Conservation (phyloP, 2,797 vertebrate genomes). For the Dendrocincla fuliginosa region DNA sequence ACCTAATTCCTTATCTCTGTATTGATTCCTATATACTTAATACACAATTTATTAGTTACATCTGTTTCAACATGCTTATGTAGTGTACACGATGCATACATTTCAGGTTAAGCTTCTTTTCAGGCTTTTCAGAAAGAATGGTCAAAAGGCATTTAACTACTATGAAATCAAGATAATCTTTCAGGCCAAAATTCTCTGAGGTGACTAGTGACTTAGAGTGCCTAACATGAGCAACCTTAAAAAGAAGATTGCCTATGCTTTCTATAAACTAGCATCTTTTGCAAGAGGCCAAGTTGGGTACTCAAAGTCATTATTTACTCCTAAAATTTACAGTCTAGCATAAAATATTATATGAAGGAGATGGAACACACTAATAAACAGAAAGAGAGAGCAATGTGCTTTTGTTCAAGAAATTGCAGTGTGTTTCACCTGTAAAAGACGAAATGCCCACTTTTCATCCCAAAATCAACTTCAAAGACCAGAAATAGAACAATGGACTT, state of each 20-base stretch:
- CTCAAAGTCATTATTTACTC: neutral
- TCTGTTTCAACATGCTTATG: constrained; percentile 11
- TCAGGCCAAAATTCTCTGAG: neutral
- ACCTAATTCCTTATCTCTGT: constrained; percentile 43
- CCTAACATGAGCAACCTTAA: neutral
- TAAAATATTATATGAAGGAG: neutral
- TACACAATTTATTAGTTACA: constrained; percentile 42
- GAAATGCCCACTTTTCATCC: neutral
- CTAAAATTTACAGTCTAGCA: neutral
- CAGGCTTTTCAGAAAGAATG: neutral
- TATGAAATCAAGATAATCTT: neutral
- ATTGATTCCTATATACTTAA: constrained; percentile 26
- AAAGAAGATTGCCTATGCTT: neutral
- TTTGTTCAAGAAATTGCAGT: neutral
- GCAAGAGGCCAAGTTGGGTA: neutral
- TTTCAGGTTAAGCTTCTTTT: neutral
- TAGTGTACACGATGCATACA: neutral
- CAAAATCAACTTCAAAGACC: neutral
- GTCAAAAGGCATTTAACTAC: neutral
- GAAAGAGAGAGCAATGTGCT: neutral
- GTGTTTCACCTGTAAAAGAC: neutral
- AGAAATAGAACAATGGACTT: neutral
- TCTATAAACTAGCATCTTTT: neutral
- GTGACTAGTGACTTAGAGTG: neutral
- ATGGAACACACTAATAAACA: neutral